phyloP scores from a whole-genome alignment of 2,888 invertebrate species.

The Luffia ferchaultella region DNA sequence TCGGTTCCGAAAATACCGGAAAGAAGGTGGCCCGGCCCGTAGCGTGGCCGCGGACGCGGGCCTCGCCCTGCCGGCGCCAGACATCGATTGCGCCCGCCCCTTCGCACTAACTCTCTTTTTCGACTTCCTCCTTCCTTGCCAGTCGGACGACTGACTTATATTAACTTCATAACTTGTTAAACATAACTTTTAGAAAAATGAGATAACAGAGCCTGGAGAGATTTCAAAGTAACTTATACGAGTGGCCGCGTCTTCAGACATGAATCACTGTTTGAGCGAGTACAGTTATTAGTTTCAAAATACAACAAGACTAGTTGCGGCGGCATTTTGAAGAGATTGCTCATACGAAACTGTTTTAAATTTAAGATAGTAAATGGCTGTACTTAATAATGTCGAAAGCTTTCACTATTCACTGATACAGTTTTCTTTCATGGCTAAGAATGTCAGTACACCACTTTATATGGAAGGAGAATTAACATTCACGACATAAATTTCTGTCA shows the following conservation, averaged over 20 bases:
- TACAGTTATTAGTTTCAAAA: no score
- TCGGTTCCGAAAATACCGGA: slow-evolving; percentile 33
- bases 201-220: slow-evolving; percentile 37
- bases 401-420: no score
- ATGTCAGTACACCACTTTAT: no score
- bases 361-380: no score
- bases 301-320: no score
- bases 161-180: slow-evolving; percentile 56
- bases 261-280: not conserved
- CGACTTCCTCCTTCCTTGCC: slow-evolving; percentile 40
- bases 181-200: slow-evolving; percentile 50
- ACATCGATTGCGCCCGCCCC: slow-evolving; percentile 35
- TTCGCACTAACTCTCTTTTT: slow-evolving; percentile 44
- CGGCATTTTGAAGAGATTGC: no score
- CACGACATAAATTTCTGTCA: no score
- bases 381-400: no score
- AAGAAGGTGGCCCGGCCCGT: slow-evolving; percentile 15
- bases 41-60: slow-evolving; percentile 13
- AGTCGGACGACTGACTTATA: slow-evolving; percentile 44
- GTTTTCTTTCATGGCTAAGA: no score
- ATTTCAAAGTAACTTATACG: slow-evolving; percentile 27
- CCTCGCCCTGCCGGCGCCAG: slow-evolving; percentile 35
- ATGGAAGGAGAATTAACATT: no score
- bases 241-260: not conserved
- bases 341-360: no score